Base-by-base conservation (phyloP, 2,113 vertebrate genomes). In the Ginglymostoma cirratum region DNA sequence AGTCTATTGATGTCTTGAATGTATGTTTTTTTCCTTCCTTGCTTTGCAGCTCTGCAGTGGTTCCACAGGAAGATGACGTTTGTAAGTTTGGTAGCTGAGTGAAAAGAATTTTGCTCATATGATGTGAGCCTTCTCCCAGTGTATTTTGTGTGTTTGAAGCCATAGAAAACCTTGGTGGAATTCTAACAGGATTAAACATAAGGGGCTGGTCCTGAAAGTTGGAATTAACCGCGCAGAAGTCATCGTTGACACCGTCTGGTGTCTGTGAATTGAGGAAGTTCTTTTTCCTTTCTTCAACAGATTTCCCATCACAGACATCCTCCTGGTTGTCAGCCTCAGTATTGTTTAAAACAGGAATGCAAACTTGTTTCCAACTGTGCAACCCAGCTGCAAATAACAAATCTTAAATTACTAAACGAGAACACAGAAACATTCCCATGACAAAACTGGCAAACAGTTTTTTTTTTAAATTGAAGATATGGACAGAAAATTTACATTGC, bases 131-230 rank as follows among this genome's bases (percentile, higher is more conserved):
- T n/a, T 96, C 96, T 34, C 96, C 94, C 2, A 72, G 96, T 0
- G 67, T 95, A 61, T 92, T 96, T 95, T 96, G 95, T n/a, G 96
- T 96, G 42, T 42, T 61, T 80, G 97, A 97, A 92, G 96, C 97
- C 1, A 97, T 97, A 48, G 98, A 97, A 61, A 97, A 34, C 6
- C 96, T 97, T 85, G 98, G 96, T 0, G 97, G 97, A 67, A 98
- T 96, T 21, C 96, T 97, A 5, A 96, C 96, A 0, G 8, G 96
- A 89, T 98, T 97, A 21, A 98, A 98, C 45, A 96, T 96, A 5
- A 98, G 97, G 0, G 98, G 98, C 96, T 96, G 97, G 96, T 98
- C 97, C 96, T 98, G 97, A 96, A 96, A 86, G 2, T 95, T 96
- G 94, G 96, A 96, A 94, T 95, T 95, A 52, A 66, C 96, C 89